Evolutionary conservation across 2,797 vertebrate species (phyloP).

Genomic region (Masticophis lateralis): DNA sequence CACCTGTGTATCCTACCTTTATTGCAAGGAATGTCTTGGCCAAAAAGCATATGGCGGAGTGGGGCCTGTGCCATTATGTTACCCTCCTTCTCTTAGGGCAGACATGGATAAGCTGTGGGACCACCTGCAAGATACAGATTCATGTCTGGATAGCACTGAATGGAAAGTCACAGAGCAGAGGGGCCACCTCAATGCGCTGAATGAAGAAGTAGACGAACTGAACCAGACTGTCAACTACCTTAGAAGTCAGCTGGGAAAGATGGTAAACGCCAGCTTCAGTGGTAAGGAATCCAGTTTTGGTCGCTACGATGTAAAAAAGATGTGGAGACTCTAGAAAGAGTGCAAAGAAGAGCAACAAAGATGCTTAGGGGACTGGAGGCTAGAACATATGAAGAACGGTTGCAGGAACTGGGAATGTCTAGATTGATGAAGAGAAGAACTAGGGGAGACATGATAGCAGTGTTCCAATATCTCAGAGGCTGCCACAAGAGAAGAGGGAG

Average conservation of each 20-base stretch:
- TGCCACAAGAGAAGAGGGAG: too few relatives aligned
- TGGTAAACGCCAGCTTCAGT: constrained; percentile 66
- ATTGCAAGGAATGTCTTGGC: not conserved
- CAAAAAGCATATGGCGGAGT: too few relatives aligned
- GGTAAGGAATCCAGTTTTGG: constrained; percentile 65
- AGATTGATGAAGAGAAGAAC: too few relatives aligned
- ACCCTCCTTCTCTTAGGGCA: constrained; percentile 61
- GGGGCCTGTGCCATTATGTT: not conserved
- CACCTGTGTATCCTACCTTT: not conserved
- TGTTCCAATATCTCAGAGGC: too few relatives aligned
- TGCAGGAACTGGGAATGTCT: too few relatives aligned
- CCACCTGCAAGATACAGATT: constrained; percentile 71
- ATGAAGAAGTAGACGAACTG: constrained; percentile 63
- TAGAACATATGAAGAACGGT: too few relatives aligned
- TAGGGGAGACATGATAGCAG: too few relatives aligned
- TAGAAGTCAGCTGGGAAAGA: constrained; percentile 60
- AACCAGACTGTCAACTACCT: constrained; percentile 70
- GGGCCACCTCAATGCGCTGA: constrained; percentile 62
- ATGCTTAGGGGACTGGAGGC: too few relatives aligned
- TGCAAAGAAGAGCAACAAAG: too few relatives aligned
- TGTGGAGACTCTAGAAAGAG: too few relatives aligned
- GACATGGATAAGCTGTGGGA: constrained; percentile 81
- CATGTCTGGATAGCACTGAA: constrained; percentile 68
- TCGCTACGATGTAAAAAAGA: too few relatives aligned
- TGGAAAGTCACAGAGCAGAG: constrained; percentile 58